Percentiles rank a stretch among this genome's conserved stretches.
Evolutionary conservation across 2,888 invertebrate genomes (phyloP).

Genomic region (Phytoseiulus persimilis): DNA sequence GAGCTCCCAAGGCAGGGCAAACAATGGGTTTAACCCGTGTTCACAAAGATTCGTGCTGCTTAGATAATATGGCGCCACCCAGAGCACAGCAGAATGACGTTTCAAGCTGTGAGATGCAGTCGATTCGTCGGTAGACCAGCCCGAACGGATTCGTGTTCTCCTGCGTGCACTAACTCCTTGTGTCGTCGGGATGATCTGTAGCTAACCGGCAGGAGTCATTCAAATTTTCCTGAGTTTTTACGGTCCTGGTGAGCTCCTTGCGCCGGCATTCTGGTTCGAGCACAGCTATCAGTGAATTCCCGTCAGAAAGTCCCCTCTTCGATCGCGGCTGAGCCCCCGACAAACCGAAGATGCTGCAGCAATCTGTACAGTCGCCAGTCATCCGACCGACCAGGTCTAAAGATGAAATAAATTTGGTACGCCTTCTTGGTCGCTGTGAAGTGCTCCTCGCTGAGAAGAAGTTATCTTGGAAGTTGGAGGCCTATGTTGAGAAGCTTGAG

Average conservation of each 20-base stretch:
- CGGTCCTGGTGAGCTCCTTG: too few relatives aligned
- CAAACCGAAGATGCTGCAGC: not conserved
- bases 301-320: too few relatives aligned
- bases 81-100: not conserved
- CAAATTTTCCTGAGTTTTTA: too few relatives aligned
- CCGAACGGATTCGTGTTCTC: not conserved
- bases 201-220: too few relatives aligned
- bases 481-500: constrained; percentile 16
- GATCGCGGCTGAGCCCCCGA: too few relatives aligned
- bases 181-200: too few relatives aligned
- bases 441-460: not conserved
- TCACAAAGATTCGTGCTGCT: not conserved
- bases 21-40: not conserved
- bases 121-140: not conserved
- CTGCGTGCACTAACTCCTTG: too few relatives aligned
- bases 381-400: not conserved
- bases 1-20: not conserved
- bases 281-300: too few relatives aligned
- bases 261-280: too few relatives aligned
- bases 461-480: constrained; percentile 9
- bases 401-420: not conserved
- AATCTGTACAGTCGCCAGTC: not conserved
- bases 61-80: not conserved
- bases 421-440: not conserved
- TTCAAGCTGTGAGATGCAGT: not conserved